These are phyloP conservation scores for Aphelinus certus DNA, from an alignment of 1,140 invertebrate genomes.

Conservation along the genomic window DNA sequence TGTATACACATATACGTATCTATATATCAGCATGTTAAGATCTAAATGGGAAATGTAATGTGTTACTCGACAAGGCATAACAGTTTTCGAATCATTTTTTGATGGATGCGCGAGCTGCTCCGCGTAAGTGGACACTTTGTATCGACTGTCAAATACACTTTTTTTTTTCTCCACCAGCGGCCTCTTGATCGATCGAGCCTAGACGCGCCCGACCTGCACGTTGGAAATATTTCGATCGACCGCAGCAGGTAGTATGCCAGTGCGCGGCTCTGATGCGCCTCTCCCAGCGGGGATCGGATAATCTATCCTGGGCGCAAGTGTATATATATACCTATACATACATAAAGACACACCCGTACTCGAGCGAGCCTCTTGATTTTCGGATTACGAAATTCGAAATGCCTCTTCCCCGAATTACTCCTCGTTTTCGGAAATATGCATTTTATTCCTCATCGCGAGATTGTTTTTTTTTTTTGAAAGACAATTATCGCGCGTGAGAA, in stretches of 20 bases:
- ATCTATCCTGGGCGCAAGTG: neutral
- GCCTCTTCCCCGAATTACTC: neutral
- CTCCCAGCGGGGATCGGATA: slow-evolving; percentile 17
- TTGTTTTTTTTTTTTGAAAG: no score
- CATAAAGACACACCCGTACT: no score
- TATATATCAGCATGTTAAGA: neutral
- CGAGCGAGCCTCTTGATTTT: slow-evolving; percentile 19
- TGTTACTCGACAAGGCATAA: neutral
- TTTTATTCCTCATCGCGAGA: no score
- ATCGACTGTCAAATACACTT: slow-evolving; percentile 37
- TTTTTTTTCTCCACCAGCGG: neutral
- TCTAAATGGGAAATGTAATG: slow-evolving; percentile 29
- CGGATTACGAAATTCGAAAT: slow-evolving; percentile 21
- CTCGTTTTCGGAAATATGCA: no score
- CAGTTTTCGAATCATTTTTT: slow-evolving; percentile 3
- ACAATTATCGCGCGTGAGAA: no score
- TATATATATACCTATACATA: no score
- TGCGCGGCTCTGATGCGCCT: neutral
- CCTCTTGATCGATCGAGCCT: slow-evolving; percentile 21
- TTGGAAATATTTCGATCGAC: slow-evolving; percentile 25
- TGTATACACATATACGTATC: neutral
- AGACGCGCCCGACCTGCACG: neutral
- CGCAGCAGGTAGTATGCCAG: slow-evolving; percentile 29
- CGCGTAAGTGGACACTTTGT: slow-evolving; percentile 38
- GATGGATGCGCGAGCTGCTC: slow-evolving; percentile 22